A percentile compares a stretch with the other conserved stretches of the same genome.
Conservation (phyloP, 2,888 invertebrate genomes). For the Ferrisia virgata region DNA sequence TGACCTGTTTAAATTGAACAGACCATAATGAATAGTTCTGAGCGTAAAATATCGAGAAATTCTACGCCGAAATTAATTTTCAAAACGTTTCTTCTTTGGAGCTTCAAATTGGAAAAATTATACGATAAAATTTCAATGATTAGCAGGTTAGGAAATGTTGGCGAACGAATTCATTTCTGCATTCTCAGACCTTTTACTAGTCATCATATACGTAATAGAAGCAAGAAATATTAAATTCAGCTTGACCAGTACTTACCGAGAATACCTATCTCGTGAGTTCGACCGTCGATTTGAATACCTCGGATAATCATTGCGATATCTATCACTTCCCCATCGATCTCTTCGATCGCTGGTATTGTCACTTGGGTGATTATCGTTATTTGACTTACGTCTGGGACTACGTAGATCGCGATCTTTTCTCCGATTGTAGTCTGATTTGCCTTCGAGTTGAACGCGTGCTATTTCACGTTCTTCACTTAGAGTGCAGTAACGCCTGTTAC, state of each 20-base stretch:
- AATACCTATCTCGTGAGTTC: conserved; percentile 24
- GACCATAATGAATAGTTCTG: too few species aligned
- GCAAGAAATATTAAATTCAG: not conserved
- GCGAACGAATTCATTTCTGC: conserved; percentile 21
- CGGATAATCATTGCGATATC: not conserved
- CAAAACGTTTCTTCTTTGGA: not conserved
- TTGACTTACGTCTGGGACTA: not conserved
- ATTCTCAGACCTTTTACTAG: conserved; percentile 43
- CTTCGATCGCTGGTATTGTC: not conserved
- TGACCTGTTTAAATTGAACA: too few species aligned
- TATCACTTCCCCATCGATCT: conserved; percentile 21
- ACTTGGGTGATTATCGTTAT: not conserved
- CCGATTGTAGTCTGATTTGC: not conserved
- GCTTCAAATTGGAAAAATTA: not conserved
- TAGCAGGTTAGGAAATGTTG: too few species aligned
- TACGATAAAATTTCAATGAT: not conserved
- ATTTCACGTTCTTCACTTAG: conserved; percentile 36
- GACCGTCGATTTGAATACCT: conserved; percentile 7
- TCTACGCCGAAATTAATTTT: not conserved
- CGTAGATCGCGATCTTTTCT: conserved; percentile 7
- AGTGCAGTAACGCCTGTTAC: conserved; percentile 1
- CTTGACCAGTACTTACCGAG: not conserved
- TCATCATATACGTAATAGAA: not conserved
- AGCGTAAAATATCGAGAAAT: not conserved
- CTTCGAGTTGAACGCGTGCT: conserved; percentile 14